Conservation (phyloP, 2,113 vertebrate species). For the Sterrhoptilus dennistouni region DNA sequence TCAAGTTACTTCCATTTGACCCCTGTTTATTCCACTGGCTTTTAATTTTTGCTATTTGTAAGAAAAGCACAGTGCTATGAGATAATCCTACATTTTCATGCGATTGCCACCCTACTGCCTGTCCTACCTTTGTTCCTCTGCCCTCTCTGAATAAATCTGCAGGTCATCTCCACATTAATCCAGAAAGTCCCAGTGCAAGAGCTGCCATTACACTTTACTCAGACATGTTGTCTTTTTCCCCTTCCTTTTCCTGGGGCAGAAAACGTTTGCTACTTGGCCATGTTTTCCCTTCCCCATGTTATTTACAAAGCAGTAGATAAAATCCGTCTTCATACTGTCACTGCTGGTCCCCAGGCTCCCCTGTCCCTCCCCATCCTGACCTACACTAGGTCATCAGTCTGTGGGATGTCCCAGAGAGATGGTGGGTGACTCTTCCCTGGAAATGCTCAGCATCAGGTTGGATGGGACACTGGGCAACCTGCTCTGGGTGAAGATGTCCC, state of each 20-base stretch:
- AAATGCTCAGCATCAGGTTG: not conserved
- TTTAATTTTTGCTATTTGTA: not conserved
- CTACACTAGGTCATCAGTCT: fast-evolving
- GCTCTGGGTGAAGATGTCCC: not conserved
- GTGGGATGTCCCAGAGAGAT: not conserved
- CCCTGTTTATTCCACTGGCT: not conserved
- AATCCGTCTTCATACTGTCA: not conserved
- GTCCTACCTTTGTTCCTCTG: not conserved
- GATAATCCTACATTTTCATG: not conserved
- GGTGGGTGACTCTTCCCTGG: not conserved
- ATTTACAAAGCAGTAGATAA: not conserved
- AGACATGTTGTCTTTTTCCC: not conserved
- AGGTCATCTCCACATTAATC: not conserved
- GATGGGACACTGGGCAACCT: not conserved
- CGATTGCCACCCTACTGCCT: not conserved
- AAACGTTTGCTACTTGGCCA: not conserved
- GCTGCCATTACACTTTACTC: fast-evolving
- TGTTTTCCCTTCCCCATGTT: not conserved
- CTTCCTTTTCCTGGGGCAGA: not conserved
- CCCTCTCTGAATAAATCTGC: not conserved
- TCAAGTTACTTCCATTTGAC: not conserved
- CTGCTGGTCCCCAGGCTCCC: not conserved
- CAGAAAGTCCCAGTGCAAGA: not conserved
- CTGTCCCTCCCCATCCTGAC: not conserved
- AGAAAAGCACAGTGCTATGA: not conserved